A percentile compares a stretch with the other conserved stretches of the same genome.
Conservation (phyloP, 2,888 invertebrate species). For the Drosophila anomalipes region DNA sequence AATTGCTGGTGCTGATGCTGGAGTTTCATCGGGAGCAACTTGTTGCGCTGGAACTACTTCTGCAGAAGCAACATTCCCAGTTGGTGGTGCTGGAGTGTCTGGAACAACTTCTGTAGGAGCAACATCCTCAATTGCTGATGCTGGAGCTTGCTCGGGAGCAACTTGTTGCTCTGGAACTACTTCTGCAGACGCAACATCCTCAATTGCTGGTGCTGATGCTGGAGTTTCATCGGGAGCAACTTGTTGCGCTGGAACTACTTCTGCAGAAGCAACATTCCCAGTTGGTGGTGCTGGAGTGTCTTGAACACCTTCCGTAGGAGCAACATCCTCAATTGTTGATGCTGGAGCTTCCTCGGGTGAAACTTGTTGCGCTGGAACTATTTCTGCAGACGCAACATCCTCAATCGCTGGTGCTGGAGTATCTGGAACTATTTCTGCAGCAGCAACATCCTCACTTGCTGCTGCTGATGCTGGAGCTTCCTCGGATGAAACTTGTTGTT, state of each 20-base stretch:
- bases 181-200: neutral
- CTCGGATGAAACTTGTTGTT: neutral
- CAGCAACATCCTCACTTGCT: too few species aligned
- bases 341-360: neutral
- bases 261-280: neutral
- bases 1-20: neutral
- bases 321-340: neutral
- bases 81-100: neutral
- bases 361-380: neutral
- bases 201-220: neutral
- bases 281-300: neutral
- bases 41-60: neutral
- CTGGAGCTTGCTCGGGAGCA: neutral
- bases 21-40: neutral
- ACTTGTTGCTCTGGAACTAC: neutral
- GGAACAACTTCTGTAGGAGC: neutral
- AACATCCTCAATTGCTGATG: neutral
- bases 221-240: too few species aligned
- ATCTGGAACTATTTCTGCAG: too few species aligned
- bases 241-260: neutral
- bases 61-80: neutral
- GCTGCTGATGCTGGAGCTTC: neutral
- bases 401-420: neutral
- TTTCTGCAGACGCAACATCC: neutral
- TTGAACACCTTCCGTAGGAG: too few species aligned